phyloP scores from a whole-genome alignment of 1,140 invertebrate genomes.

The Argopecten irradians region DNA sequence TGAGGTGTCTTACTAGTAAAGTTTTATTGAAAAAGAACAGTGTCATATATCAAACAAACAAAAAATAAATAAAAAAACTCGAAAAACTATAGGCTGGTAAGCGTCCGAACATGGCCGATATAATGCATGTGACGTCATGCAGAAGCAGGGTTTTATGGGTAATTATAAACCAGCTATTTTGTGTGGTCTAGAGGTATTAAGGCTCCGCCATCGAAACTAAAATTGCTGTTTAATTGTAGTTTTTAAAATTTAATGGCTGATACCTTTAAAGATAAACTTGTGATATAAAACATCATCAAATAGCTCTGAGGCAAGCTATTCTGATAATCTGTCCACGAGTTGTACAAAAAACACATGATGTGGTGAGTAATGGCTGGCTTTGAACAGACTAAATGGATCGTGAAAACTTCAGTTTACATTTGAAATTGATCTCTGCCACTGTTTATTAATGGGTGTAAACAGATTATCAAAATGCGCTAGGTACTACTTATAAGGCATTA shows the following conservation, averaged over 20 bases:
- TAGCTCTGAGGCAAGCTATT: not conserved
- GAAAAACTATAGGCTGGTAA: not conserved
- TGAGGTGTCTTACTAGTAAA: too few species aligned
- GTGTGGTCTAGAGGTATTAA: conserved; percentile 8
- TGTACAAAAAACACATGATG: conserved; percentile 17
- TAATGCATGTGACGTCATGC: conserved; percentile 1
- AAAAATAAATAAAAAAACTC: not conserved
- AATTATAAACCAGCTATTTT: conserved; percentile 3
- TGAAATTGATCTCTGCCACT: not conserved
- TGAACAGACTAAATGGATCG: conserved; percentile 21
- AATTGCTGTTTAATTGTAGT: conserved; percentile 23
- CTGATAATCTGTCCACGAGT: not conserved
- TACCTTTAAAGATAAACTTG: conserved; percentile 23
- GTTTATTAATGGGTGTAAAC: conserved; percentile 22
- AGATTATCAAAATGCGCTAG: not conserved
- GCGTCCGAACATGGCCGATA: not conserved
- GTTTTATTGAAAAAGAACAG: not conserved
- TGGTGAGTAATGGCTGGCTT: conserved; percentile 7
- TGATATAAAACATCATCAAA: conserved; percentile 23
- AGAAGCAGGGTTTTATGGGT: conserved; percentile 9
- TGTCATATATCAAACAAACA: not conserved
- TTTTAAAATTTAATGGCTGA: conserved; percentile 23
- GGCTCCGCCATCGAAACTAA: not conserved
- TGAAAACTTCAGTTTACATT: conserved; percentile 22
- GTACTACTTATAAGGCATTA: conserved; percentile 16